phyloP scores from a whole-genome alignment of 2,888 invertebrate genomes.

The Trachelus tabidus region DNA sequence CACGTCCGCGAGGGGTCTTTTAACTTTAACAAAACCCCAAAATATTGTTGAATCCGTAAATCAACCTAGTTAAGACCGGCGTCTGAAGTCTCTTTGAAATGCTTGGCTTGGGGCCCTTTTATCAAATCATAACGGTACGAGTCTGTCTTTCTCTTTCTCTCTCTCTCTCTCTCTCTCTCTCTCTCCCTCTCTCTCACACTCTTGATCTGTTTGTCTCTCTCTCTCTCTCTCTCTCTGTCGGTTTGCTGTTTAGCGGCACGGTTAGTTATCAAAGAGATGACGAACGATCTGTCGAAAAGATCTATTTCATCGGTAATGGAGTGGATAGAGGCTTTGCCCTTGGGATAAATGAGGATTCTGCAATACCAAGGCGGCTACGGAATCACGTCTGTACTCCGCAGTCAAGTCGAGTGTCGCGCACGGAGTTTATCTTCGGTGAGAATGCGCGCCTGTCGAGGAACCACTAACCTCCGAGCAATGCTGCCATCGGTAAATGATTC shows the following conservation, averaged over 20 bases:
- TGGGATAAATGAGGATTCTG: background rate
- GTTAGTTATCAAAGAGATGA: conserved; percentile 4
- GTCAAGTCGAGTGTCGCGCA: background rate
- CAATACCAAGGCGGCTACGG: background rate
- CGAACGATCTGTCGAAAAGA: conserved; percentile 4
- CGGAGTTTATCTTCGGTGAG: background rate
- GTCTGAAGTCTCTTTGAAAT: conserved; percentile 17
- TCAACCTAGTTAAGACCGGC: conserved; percentile 17
- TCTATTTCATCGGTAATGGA: conserved; percentile 6
- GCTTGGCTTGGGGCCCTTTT: conserved; percentile 10
- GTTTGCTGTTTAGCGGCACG: conserved; percentile 2
- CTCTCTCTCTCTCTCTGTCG: background rate
- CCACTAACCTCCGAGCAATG: background rate
- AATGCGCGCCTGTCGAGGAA: background rate
- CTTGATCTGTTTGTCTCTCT: no score
- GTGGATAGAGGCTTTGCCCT: background rate
- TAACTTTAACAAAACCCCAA: conserved; percentile 19
- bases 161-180: background rate
- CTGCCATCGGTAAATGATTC: background rate
- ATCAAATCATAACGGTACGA: conserved; percentile 19
- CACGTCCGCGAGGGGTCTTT: conserved; percentile 3
- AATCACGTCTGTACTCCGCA: background rate
- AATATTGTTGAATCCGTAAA: conserved; percentile 23
- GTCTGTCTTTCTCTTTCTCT: background rate
- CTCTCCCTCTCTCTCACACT: no score